A percentile compares a stretch with the other conserved stretches of the same genome.
These are phyloP conservation scores for Mustela nigripes DNA, from an alignment of 2,113 vertebrate genomes.

Conservation along the genomic window DNA sequence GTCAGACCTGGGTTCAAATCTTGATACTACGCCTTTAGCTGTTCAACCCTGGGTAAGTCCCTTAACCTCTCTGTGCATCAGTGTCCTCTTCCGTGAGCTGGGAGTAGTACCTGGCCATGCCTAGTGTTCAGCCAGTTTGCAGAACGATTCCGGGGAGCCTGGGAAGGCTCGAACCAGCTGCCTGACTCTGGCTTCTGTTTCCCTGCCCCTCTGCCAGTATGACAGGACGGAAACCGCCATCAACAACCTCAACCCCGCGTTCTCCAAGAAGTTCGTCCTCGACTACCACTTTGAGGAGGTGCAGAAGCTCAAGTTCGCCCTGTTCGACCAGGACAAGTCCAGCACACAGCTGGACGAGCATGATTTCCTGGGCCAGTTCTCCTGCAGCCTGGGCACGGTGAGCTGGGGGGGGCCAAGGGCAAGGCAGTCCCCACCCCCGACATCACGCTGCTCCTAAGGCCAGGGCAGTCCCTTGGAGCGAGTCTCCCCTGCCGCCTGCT, in stretches of 20 bases:
- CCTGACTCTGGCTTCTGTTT: not conserved
- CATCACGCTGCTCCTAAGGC: not conserved
- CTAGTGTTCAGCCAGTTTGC: not conserved
- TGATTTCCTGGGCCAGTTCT: conserved; percentile 97
- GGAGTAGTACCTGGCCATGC: not conserved
- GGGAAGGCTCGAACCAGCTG: fast-evolving
- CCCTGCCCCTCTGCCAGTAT: conserved; percentile 86
- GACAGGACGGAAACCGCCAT: conserved; percentile 96
- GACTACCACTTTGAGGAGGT: conserved; percentile 99
- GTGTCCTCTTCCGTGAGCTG: not conserved
- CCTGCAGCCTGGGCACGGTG: conserved; percentile 96
- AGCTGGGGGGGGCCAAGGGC: not conserved
- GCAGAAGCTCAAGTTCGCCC: conserved; percentile 97
- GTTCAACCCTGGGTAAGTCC: not conserved
- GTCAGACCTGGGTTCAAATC: not conserved
- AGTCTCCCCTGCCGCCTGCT: not conserved
- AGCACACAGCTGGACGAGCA: conserved; percentile 96
- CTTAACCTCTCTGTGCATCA: not conserved
- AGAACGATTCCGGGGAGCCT: not conserved
- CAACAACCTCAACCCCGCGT: conserved; percentile 98
- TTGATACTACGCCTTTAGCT: not conserved
- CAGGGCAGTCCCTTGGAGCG: not conserved
- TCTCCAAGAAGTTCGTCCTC: conserved; percentile 96
- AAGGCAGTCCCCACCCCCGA: fast-evolving
- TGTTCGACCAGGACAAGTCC: conserved; percentile 98